A percentile compares a stretch with the other conserved stretches of the same genome.
Conservation (phyloP, 2,888 invertebrate genomes). For the Rhogogaster chlorosoma region DNA sequence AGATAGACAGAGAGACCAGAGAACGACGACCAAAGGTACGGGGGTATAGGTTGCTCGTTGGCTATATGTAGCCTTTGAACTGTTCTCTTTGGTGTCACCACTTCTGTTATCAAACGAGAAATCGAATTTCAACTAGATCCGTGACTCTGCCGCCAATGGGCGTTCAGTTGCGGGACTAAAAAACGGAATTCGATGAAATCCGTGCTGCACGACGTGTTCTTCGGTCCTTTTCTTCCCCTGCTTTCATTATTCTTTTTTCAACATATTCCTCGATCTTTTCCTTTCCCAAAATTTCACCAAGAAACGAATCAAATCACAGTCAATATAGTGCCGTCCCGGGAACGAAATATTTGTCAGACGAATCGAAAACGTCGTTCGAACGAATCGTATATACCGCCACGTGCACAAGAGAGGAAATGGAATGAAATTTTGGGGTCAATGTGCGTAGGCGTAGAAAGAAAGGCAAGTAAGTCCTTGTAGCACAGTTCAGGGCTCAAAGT, state of each 20-base stretch:
- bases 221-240: background rate
- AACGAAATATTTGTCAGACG: constrained; percentile 28
- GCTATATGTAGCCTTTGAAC: constrained; percentile 33
- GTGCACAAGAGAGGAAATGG: constrained; percentile 4
- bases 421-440: constrained; percentile 1
- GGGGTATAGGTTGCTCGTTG: background rate
- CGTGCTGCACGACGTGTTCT: background rate
- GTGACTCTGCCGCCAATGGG: background rate
- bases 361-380: constrained; percentile 29
- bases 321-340: background rate
- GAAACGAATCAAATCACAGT: constrained; percentile 13
- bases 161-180: background rate
- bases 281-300: background rate
- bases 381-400: constrained; percentile 1
- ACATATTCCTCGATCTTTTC: background rate
- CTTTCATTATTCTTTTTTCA: background rate
- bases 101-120: constrained; percentile 25
- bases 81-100: constrained; percentile 30
- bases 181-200: background rate
- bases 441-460: constrained; percentile 1
- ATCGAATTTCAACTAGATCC: constrained; percentile 40
- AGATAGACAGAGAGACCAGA: background rate
- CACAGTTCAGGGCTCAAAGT: constrained; percentile 19
- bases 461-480: background rate
- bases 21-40: background rate